These are phyloP conservation scores for Elgaria multicarinata DNA, from an alignment of 2,113 vertebrate genomes.

Conservation along the genomic window DNA sequence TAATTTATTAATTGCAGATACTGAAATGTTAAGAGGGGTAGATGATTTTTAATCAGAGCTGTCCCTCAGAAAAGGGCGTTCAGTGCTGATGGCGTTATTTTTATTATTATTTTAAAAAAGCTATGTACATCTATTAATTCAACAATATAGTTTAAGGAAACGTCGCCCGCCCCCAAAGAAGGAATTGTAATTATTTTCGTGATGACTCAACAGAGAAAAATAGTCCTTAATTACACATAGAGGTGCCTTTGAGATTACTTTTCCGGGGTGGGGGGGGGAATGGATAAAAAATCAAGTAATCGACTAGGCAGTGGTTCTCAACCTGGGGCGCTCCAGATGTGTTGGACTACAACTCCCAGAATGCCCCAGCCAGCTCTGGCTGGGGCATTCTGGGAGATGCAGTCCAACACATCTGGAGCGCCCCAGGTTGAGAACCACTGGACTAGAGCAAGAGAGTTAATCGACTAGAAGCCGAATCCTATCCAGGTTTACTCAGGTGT, in stretches of 20 bases:
- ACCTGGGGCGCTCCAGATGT: too few relatives aligned
- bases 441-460: background rate
- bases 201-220: background rate
- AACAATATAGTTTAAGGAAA: background rate
- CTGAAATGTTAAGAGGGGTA: background rate
- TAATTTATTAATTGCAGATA: constrained; percentile 12
- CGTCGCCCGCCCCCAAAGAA: too few relatives aligned
- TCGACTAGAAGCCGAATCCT: background rate
- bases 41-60: background rate
- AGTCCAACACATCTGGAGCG: too few relatives aligned
- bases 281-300: background rate
- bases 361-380: too few relatives aligned
- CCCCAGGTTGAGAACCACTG: too few relatives aligned
- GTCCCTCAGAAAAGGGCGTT: background rate
- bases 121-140: background rate
- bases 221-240: background rate
- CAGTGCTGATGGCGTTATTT: background rate
- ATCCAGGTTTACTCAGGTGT: background rate
- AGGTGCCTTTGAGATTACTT: background rate
- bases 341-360: too few relatives aligned
- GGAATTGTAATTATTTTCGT: too few relatives aligned
- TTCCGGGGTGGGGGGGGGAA: background rate
- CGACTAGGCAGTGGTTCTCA: too few relatives aligned
- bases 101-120: background rate
- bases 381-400: too few relatives aligned